A percentile compares a stretch with the other conserved stretches of the same genome.
These are phyloP conservation scores for Channa striata DNA, from an alignment of 2,797 vertebrate species.

Conservation along the genomic window DNA sequence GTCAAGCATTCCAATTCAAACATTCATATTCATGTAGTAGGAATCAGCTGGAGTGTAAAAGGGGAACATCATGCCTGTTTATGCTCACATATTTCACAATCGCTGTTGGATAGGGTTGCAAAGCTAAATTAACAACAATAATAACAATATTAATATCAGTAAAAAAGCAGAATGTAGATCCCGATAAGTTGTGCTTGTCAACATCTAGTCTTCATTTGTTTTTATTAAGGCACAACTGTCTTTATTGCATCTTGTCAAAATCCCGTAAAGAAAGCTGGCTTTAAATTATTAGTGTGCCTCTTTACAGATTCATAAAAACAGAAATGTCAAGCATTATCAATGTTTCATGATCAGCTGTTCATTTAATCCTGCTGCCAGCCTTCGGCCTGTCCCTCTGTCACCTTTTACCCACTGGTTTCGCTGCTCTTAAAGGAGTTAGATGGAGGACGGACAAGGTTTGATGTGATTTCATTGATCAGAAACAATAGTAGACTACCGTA, in stretches of 20 bases:
- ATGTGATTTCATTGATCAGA: slow-evolving; percentile 58
- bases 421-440: slow-evolving; percentile 29
- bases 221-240: too few species aligned
- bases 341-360: slow-evolving; percentile 9
- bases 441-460: slow-evolving; percentile 25
- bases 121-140: neutral
- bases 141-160: too few species aligned
- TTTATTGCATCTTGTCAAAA: neutral
- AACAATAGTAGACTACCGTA: slow-evolving; percentile 9
- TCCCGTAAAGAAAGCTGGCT: slow-evolving; percentile 6
- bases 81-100: neutral
- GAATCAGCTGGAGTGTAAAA: slow-evolving; percentile 5
- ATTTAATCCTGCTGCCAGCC: slow-evolving; percentile 22
- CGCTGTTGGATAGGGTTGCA: neutral
- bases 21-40: slow-evolving; percentile 17
- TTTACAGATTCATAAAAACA: too few species aligned
- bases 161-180: neutral
- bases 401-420: slow-evolving; percentile 10
- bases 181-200: neutral
- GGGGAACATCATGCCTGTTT: neutral
- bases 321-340: too few species aligned
- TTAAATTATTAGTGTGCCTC: slow-evolving; percentile 21
- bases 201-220: neutral
- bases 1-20: slow-evolving; percentile 20
- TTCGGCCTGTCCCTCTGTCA: neutral